These are phyloP conservation scores for Serinus canaria DNA, from an alignment of 2,113 vertebrate genomes.

Conservation along the genomic window DNA sequence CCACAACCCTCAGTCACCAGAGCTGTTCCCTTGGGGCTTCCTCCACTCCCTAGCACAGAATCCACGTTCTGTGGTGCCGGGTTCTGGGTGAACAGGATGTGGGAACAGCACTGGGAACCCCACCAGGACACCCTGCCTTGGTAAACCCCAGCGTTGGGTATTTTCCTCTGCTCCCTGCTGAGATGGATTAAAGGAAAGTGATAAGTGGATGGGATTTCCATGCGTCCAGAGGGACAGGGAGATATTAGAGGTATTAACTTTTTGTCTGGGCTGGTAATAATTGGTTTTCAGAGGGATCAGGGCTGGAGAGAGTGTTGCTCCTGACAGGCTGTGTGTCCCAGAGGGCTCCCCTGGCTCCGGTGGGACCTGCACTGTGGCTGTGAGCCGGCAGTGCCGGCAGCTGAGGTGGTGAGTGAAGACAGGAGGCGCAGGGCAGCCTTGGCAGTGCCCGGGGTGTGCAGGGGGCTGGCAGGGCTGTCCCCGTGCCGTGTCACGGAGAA, in stretches of 20 bases:
- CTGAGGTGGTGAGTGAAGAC: rapidly evolving
- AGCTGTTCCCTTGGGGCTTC: rapidly evolving
- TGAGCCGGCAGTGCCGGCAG: rapidly evolving
- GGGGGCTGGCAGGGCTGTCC: not conserved
- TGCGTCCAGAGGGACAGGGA: not conserved
- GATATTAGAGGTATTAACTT: conserved; percentile 58
- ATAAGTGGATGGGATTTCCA: conserved; percentile 48
- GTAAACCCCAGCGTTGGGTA: not conserved
- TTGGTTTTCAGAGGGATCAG: not conserved
- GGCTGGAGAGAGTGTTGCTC: not conserved
- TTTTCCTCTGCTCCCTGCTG: not conserved
- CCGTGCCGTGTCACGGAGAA: rapidly evolving
- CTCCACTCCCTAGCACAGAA: rapidly evolving
- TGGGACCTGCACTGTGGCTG: not conserved
- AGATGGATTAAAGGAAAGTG: conserved; percentile 47
- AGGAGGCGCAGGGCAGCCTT: not conserved
- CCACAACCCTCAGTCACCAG: rapidly evolving
- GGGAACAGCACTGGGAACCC: not conserved
- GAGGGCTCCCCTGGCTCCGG: not conserved
- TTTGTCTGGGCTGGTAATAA: not conserved
- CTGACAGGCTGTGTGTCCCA: rapidly evolving
- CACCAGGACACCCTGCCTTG: rapidly evolving
- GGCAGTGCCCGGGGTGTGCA: rapidly evolving
- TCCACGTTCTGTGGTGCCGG: not conserved
- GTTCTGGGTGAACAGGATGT: rapidly evolving